phyloP scores from a whole-genome alignment of 2,797 vertebrate genomes.

The Microctenopoma lineatum region DNA sequence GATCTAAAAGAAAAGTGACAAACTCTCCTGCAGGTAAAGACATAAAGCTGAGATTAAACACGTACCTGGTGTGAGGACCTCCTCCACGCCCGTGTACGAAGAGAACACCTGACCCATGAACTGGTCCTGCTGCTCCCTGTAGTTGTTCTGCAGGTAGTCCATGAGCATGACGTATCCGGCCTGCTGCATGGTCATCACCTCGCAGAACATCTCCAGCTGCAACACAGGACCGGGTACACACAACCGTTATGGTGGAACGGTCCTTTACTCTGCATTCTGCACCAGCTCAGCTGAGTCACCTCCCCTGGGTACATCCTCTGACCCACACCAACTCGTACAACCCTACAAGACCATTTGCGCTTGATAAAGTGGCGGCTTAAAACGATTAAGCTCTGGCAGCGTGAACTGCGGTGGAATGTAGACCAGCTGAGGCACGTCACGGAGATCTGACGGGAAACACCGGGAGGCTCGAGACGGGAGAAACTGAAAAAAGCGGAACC shows the following conservation, averaged over 20 bases:
- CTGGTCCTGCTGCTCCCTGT: slow-evolving; percentile 90
- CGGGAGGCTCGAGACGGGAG: neutral
- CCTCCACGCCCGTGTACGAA: slow-evolving; percentile 94
- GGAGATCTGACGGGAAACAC: neutral
- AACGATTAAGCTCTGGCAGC: slow-evolving; percentile 22
- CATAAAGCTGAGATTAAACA: too few species aligned
- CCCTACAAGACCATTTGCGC: neutral
- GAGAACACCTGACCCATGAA: slow-evolving; percentile 95
- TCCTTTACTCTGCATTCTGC: neutral
- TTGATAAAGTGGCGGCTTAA: neutral
- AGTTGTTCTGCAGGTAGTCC: slow-evolving; percentile 98
- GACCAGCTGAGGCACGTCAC: slow-evolving; percentile 47
- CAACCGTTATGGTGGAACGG: neutral
- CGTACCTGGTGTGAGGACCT: slow-evolving; percentile 89
- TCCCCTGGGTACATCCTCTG: neutral
- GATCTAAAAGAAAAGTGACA: too few species aligned
- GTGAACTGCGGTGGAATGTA: slow-evolving; percentile 48
- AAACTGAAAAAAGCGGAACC: too few species aligned
- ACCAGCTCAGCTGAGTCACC: slow-evolving; percentile 47
- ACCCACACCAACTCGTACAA: neutral
- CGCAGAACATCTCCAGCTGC: slow-evolving; percentile 93
- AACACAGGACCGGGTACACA: slow-evolving; percentile 20
- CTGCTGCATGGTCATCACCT: slow-evolving; percentile 97
- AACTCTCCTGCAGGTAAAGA: too few species aligned
- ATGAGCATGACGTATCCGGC: slow-evolving; percentile 97